Evolutionary conservation across 35 echinoderm and acorn worm species (phyloP).

Genomic region (Apostichopus californicus): DNA sequence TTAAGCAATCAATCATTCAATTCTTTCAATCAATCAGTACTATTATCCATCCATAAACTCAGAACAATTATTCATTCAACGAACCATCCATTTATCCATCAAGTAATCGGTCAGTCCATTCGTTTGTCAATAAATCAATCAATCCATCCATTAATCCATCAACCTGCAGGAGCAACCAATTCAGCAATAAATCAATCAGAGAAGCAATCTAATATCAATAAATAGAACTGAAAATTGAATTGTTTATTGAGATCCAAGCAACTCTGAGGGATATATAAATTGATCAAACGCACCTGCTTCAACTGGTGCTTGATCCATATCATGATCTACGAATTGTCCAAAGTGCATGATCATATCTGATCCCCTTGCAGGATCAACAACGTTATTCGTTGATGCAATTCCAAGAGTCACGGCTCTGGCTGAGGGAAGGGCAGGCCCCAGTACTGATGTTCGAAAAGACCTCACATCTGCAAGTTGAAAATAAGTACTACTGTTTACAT

Average conservation of each 20-base stretch:
- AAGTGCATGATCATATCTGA: slow-evolving; percentile 70
- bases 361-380: slow-evolving; percentile 37
- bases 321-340: slow-evolving; percentile 93
- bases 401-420: background rate
- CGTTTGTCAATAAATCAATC: too few relatives aligned
- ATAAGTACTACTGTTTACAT: too few relatives aligned
- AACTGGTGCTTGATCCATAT: slow-evolving; percentile 67
- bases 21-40: too few relatives aligned
- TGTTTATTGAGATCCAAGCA: too few relatives aligned
- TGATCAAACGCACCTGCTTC: slow-evolving; percentile 38
- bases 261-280: background rate
- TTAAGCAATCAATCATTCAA: too few relatives aligned
- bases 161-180: background rate
- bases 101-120: background rate
- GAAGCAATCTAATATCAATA: too few relatives aligned
- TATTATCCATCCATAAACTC: background rate
- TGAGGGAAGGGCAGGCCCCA: background rate
- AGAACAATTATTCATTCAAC: background rate
- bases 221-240: too few relatives aligned
- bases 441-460: slow-evolving; percentile 7
- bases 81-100: background rate
- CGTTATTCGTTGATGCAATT: background rate
- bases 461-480: slow-evolving; percentile 20
- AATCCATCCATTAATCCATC: too few relatives aligned
- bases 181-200: background rate